phyloP scores from a whole-genome alignment of 1,140 invertebrate genomes.

The Gonioctena quinquepunctata region DNA sequence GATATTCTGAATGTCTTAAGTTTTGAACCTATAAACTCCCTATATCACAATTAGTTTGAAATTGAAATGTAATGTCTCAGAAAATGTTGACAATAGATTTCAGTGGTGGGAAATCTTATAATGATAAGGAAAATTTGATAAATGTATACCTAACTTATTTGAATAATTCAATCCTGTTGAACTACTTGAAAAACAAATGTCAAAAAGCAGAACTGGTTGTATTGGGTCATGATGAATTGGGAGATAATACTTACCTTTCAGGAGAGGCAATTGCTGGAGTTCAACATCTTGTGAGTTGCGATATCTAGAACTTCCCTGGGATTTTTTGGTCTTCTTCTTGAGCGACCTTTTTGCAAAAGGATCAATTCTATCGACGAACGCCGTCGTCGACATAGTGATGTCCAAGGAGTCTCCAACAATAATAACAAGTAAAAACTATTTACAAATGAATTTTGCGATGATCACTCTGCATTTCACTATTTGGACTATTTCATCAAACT shows the following conservation, averaged over 20 bases:
- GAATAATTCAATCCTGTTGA: no score
- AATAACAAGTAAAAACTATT: slow-evolving; percentile 38
- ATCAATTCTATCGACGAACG: slow-evolving; percentile 93
- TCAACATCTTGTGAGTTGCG: slow-evolving; percentile 88
- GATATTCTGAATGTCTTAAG: no score
- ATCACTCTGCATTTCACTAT: slow-evolving; percentile 46
- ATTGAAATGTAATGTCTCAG: no score
- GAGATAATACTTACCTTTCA: slow-evolving; percentile 73
- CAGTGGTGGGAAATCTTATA: no score
- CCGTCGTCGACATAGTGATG: slow-evolving; percentile 72
- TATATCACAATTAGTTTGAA: no score
- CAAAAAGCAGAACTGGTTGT: background rate
- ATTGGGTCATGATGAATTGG: background rate
- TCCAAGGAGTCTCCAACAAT: slow-evolving; percentile 26
- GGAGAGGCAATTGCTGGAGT: slow-evolving; percentile 79
- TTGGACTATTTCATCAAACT: slow-evolving; percentile 42
- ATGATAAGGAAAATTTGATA: no score
- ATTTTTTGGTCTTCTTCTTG: slow-evolving; percentile 92
- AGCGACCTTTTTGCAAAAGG: slow-evolving; percentile 89
- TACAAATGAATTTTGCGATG: slow-evolving; percentile 38
- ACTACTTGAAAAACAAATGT: background rate
- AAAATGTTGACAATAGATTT: no score
- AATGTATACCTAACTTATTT: no score
- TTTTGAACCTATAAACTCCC: no score
- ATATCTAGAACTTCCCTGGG: slow-evolving; percentile 88